phyloP scores from a whole-genome alignment of 2,113 vertebrate species.

The Sminthopsis crassicaudata region DNA sequence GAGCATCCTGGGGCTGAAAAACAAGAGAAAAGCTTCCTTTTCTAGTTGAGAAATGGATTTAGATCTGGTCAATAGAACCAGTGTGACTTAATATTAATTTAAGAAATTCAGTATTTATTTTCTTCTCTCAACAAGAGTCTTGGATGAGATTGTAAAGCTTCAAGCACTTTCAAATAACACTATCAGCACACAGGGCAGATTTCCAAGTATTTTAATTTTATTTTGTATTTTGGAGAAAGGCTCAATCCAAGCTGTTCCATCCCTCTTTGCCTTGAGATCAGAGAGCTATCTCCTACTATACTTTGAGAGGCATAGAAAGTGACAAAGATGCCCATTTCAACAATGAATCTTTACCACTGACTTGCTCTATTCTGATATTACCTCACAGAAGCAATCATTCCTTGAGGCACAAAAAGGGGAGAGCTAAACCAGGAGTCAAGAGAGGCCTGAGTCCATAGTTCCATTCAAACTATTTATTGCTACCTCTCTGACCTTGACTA shows the following conservation, averaged over 20 bases:
- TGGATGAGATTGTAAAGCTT: not conserved
- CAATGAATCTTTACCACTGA: not conserved
- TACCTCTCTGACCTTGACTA: not conserved
- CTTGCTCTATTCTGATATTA: not conserved
- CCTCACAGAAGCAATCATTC: not conserved
- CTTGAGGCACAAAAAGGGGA: not conserved
- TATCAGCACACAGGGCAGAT: constrained; percentile 31
- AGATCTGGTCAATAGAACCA: constrained; percentile 45
- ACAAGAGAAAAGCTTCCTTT: constrained; percentile 49
- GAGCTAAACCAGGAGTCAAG: not conserved
- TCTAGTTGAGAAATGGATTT: constrained; percentile 56
- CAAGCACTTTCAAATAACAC: constrained; percentile 31
- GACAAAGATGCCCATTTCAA: not conserved
- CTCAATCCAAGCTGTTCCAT: not conserved
- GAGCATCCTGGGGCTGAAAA: constrained; percentile 17
- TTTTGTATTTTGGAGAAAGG: not conserved
- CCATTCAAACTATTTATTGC: not conserved
- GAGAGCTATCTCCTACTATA: not conserved
- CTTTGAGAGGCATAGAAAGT: not conserved
- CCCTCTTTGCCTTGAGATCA: not conserved
- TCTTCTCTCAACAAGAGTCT: constrained; percentile 17
- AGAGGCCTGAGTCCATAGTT: not conserved
- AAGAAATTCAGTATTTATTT: constrained; percentile 46
- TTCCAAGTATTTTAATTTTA: not conserved
- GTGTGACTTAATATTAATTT: constrained; percentile 59